These are phyloP conservation scores for Pogonus chalceus DNA, from an alignment of 1,140 invertebrate species.

Conservation along the genomic window DNA sequence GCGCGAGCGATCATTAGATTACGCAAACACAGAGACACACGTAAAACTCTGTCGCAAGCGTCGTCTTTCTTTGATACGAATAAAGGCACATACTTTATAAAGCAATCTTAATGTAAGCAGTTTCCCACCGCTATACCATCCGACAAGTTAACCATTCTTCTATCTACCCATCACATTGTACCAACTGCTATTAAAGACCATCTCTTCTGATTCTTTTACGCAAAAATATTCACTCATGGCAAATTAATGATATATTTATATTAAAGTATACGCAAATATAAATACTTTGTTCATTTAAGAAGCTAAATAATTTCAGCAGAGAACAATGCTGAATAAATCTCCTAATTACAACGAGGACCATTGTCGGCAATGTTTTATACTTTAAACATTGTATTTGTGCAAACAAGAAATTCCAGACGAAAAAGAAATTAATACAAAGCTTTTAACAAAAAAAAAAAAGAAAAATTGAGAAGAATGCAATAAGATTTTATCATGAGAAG, in stretches of 20 bases:
- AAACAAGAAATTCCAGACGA: background rate
- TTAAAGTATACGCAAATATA: background rate
- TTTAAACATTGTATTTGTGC: background rate
- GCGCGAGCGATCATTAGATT: constrained; percentile 2
- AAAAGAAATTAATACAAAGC: background rate
- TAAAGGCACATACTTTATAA: background rate
- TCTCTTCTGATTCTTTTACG: too few relatives aligned
- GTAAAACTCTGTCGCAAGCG: background rate
- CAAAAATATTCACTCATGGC: background rate
- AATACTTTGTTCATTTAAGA: background rate
- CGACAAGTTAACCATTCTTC: background rate
- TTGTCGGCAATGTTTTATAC: background rate
- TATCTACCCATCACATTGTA: background rate
- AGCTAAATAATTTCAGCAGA: background rate
- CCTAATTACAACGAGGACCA: background rate
- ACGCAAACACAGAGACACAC: background rate
- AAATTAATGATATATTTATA: too few relatives aligned
- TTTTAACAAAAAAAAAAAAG: background rate
- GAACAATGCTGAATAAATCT: background rate
- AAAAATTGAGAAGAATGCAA: background rate
- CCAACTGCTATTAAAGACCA: too few relatives aligned
- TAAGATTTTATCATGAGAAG: background rate
- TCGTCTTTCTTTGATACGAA: background rate
- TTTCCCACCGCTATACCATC: background rate
- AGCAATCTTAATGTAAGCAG: constrained; percentile 4